Evolutionary conservation across 2,797 vertebrate species (phyloP).

Genomic region (Anabas testudineus): DNA sequence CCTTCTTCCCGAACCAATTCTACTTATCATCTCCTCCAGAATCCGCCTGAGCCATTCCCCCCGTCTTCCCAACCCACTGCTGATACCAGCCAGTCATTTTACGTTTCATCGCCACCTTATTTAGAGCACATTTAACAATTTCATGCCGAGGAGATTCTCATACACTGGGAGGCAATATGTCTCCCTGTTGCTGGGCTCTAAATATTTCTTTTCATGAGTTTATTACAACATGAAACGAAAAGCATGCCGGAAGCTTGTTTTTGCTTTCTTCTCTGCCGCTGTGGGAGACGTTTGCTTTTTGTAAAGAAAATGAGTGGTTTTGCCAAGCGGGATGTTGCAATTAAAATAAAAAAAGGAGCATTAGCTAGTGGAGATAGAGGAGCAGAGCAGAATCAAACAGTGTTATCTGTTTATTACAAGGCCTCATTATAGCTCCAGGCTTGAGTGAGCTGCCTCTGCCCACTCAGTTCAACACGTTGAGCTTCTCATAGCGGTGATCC

Average conservation of each 20-base stretch:
- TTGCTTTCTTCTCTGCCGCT: conserved; percentile 22
- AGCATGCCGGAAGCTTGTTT: conserved; percentile 15
- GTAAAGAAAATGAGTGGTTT: conserved; percentile 14
- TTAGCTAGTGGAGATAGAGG: conserved; percentile 24
- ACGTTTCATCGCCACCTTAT: conserved; percentile 45
- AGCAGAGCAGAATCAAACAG: conserved; percentile 22
- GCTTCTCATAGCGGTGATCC: conserved; percentile 13
- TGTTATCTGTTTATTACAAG: conserved; percentile 32
- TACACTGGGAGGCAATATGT: conserved; percentile 23
- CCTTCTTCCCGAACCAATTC: conserved; percentile 12
- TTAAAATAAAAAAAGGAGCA: conserved; percentile 46
- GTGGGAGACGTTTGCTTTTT: conserved; percentile 29
- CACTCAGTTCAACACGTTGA: conserved; percentile 15
- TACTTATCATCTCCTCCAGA: conserved; percentile 34
- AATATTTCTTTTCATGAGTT: conserved; percentile 45
- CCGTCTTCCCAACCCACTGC: conserved; percentile 9
- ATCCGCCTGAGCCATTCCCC: conserved; percentile 23
- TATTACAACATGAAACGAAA: conserved; percentile 49
- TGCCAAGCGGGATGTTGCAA: conserved; percentile 17
- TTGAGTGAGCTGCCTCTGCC: conserved; percentile 30
- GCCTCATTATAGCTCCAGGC: conserved; percentile 35
- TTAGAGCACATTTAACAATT: conserved; percentile 55
- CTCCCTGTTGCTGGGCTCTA: conserved; percentile 32
- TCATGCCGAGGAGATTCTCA: conserved; percentile 34
- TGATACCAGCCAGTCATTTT: conserved; percentile 48